These are phyloP conservation scores for Pipa parva DNA, from an alignment of 2,113 vertebrate genomes.

Conservation along the genomic window DNA sequence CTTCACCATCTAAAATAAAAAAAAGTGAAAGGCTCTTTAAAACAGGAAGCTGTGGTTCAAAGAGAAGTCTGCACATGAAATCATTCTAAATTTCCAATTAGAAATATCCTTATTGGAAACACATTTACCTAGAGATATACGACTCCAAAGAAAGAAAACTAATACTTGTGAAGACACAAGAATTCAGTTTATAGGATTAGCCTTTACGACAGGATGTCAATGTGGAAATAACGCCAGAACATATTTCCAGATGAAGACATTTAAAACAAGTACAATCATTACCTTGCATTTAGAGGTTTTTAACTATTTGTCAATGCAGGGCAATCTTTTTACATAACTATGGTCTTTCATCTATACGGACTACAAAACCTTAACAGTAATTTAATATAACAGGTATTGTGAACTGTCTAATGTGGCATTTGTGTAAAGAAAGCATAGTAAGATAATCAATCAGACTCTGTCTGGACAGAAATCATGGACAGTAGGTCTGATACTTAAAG, in stretches of 20 bases:
- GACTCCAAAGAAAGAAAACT: constrained; percentile 20
- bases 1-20: constrained; percentile 29
- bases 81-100: constrained; percentile 28
- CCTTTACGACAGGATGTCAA: constrained; percentile 15
- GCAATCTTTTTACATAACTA: too few species aligned
- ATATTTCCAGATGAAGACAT: background rate
- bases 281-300: too few species aligned
- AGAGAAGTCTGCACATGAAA: constrained; percentile 23
- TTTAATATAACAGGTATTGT: too few species aligned
- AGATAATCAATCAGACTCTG: too few species aligned
- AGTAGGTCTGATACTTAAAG: too few species aligned
- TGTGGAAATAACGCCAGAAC: constrained; percentile 3
- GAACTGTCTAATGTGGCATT: too few species aligned
- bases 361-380: background rate
- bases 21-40: constrained; percentile 14
- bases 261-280: too few species aligned
- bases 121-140: constrained; percentile 37
- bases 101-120: constrained; percentile 29
- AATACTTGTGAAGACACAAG: constrained; percentile 27
- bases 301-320: too few species aligned
- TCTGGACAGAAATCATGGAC: too few species aligned
- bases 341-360: background rate
- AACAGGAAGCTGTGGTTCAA: constrained; percentile 31
- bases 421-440: too few species aligned
- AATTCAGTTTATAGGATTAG: constrained; percentile 29